Evolutionary conservation across 2,888 invertebrate genomes (phyloP), one percentile per base, ranked within the genome.

Genomic region (Xanthorhoe spadicearia): DNA sequence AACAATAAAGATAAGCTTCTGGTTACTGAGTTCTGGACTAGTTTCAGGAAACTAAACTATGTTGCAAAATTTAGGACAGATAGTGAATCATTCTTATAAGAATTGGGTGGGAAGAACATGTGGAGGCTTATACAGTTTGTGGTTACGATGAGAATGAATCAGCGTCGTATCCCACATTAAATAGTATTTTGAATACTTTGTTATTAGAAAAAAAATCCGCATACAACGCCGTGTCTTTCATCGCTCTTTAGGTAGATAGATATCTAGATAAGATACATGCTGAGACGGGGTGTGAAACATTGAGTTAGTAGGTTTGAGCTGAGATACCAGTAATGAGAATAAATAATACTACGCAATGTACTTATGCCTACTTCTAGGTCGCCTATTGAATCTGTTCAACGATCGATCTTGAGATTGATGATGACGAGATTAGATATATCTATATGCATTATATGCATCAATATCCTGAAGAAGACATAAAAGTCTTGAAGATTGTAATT

Each of bases 21-120:
- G 52, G 52, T 48, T 49, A 56, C 48, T 46, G 55, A 49, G 54
- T 15, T 51, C 23, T 48, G 55, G 54, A 59, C 52, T 60, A 49
- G 35, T 67, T 67, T 43, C 43, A 49, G 60, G 60, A 67, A 67
- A 64, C 19, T 57, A 57, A 67, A 64, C 63, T 61, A 53, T 64
- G 67, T 64, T 63, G 56, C 19, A 17, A 55, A 51, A 67, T 63
- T 59, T 60, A 64, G 63, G 60, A 28, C 66, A 59, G 18, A 23
- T 13, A 7, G 51, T 67, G 67, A 67, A 50, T 67, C 67, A 67
- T 48, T 57, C 46, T 59, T 59, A 18, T 43, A 38, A 38, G 46
- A 60, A 63, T 49, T 43, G 13, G 49, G 52, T 64, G 54, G 59
- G 48, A 60, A 28, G 62, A 60, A 64, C 35, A 54, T 53, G 52